Evolutionary conservation across 2,113 vertebrate species (phyloP).

Genomic region (Podiceps cristatus): DNA sequence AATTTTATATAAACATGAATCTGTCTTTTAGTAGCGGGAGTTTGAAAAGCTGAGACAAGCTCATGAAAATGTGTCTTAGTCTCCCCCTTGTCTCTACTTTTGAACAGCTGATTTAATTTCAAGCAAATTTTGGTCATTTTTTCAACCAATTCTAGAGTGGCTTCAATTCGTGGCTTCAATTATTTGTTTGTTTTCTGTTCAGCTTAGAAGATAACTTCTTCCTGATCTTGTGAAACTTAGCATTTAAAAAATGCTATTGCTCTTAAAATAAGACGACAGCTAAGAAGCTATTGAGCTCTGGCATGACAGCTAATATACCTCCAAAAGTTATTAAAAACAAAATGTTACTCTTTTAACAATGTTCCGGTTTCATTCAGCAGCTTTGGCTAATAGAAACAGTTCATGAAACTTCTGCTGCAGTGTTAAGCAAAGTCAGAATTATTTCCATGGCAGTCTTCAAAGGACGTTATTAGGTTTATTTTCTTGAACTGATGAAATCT

Average conservation of each 20-base stretch:
- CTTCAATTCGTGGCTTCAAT: neutral
- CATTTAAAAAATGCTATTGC: neutral
- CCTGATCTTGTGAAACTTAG: neutral
- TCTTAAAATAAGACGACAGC: neutral
- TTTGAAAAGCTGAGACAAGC: neutral
- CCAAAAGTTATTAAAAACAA: constrained; percentile 32
- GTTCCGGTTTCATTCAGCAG: neutral
- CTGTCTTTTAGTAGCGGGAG: constrained; percentile 13
- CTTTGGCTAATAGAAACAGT: neutral
- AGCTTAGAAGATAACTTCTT: neutral
- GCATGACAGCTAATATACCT: constrained; percentile 22
- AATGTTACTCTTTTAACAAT: neutral
- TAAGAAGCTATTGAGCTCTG: neutral
- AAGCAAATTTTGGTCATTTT: neutral
- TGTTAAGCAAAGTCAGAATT: neutral
- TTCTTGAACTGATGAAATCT: constrained; percentile 36
- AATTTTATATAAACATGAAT: constrained; percentile 44
- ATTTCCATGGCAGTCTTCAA: constrained; percentile 10
- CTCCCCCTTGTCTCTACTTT: neutral
- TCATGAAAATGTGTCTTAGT: neutral
- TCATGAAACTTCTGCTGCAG: constrained; percentile 27
- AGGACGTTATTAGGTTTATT: constrained; percentile 9
- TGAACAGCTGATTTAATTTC: neutral
- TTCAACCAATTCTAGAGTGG: neutral
- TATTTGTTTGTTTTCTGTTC: neutral